Evolutionary conservation across 2,797 vertebrate species (phyloP).

Genomic region (Staurois parvus): DNA sequence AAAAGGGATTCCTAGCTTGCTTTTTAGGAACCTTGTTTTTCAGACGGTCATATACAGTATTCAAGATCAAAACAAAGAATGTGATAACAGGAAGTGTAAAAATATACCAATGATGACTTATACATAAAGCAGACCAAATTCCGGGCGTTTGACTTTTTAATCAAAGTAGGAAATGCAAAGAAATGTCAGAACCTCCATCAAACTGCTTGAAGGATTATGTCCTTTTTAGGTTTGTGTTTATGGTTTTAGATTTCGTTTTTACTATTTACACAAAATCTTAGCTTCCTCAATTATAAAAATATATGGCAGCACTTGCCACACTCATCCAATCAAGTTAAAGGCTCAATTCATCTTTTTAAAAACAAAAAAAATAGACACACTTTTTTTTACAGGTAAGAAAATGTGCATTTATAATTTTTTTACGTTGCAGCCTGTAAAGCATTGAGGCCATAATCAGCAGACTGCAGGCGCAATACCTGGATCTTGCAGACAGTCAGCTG

Average conservation of each 20-base stretch:
- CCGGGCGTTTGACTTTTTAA: constrained; percentile 59
- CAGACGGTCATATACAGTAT: background rate
- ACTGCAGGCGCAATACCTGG: too few relatives aligned
- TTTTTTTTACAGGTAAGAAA: too few relatives aligned
- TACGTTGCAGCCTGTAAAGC: too few relatives aligned
- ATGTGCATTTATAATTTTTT: too few relatives aligned
- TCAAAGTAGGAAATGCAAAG: constrained; percentile 31
- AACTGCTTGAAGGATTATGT: background rate
- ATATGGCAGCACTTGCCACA: too few relatives aligned
- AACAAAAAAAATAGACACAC: too few relatives aligned
- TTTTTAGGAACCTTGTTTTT: background rate
- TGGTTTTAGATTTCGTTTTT: background rate
- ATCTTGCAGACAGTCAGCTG: too few relatives aligned
- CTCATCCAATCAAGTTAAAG: too few relatives aligned
- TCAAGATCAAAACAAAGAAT: constrained; percentile 11
- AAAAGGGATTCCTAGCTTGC: background rate
- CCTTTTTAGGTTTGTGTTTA: background rate
- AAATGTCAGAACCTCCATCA: background rate
- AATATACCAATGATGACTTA: constrained; percentile 9
- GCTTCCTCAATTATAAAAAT: background rate
- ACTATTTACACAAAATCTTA: too few relatives aligned
- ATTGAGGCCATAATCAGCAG: too few relatives aligned
- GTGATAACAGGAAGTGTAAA: constrained; percentile 41
- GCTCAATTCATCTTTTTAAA: too few relatives aligned
- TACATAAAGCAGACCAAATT: constrained; percentile 50